Conservation (phyloP, 2,113 vertebrate genomes). For the Caracal caracal region DNA sequence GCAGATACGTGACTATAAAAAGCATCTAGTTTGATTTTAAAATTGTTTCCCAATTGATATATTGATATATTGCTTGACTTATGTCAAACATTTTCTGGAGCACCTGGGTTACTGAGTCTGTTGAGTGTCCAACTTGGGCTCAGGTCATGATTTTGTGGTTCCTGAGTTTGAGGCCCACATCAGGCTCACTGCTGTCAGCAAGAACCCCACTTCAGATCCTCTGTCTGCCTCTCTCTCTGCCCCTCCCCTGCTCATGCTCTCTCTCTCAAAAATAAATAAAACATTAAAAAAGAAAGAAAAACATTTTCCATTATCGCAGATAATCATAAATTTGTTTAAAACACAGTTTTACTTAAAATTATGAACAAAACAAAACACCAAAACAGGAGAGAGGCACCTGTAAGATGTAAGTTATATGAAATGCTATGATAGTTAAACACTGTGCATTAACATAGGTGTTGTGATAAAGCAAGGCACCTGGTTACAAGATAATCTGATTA, state of each 20-base stretch:
- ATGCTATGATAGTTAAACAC: neutral
- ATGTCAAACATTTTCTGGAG: too few relatives aligned
- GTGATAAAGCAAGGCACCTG: neutral
- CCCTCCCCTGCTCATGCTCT: too few relatives aligned
- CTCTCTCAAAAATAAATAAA: too few relatives aligned
- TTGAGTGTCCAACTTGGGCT: too few relatives aligned
- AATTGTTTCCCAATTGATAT: neutral
- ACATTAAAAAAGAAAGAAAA: neutral
- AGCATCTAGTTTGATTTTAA: neutral
- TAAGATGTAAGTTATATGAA: neutral
- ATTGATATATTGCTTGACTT: neutral
- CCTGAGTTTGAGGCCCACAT: too few relatives aligned
- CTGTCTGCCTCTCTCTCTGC: too few relatives aligned
- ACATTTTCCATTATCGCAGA: neutral
- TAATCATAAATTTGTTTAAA: neutral
- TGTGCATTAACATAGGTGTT: neutral
- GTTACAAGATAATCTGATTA: neutral
- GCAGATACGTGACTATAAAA: neutral
- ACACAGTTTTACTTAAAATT: neutral
- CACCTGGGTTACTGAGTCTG: too few relatives aligned
- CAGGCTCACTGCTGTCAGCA: too few relatives aligned
- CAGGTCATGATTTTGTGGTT: too few relatives aligned
- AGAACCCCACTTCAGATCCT: too few relatives aligned
- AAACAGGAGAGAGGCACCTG: neutral
- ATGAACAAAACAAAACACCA: neutral